These are phyloP conservation scores for Watersipora subatra DNA, from an alignment of 1,140 invertebrate genomes.

Conservation along the genomic window DNA sequence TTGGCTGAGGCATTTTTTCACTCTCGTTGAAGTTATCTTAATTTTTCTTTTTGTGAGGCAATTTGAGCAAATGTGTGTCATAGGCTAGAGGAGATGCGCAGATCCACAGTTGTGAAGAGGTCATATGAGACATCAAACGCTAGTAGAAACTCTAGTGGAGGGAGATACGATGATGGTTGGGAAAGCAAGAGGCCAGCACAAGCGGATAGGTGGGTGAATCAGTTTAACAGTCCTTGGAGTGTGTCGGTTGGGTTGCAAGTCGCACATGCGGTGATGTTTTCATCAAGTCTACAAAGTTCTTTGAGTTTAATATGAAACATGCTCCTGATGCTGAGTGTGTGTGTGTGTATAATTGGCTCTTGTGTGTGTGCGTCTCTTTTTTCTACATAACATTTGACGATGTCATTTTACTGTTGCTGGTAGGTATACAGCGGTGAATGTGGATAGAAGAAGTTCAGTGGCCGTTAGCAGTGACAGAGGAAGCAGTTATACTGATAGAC, in stretches of 20 bases:
- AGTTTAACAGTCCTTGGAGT: background rate
- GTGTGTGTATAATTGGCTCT: background rate
- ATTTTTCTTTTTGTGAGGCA: too few species aligned
- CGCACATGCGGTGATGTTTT: background rate
- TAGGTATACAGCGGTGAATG: background rate
- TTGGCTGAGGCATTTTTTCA: too few species aligned
- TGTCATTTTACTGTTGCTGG: too few species aligned
- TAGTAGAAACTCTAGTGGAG: background rate
- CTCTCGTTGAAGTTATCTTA: too few species aligned
- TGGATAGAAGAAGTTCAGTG: background rate
- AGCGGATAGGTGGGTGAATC: background rate
- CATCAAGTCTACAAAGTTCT: background rate
- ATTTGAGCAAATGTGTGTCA: too few species aligned
- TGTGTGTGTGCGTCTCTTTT: background rate
- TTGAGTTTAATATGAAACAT: background rate
- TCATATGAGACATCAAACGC: background rate
- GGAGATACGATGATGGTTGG: background rate
- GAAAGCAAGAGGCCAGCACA: background rate
- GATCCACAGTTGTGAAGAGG: background rate
- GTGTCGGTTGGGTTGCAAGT: background rate
- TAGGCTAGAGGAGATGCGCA: background rate
- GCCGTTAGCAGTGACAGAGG: background rate
- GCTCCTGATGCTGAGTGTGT: background rate
- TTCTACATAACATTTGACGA: too few species aligned
- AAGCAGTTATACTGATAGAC: background rate